Evolutionary conservation across 23 tunicate species (phyloP).

Genomic region (Ciona savignyi): DNA sequence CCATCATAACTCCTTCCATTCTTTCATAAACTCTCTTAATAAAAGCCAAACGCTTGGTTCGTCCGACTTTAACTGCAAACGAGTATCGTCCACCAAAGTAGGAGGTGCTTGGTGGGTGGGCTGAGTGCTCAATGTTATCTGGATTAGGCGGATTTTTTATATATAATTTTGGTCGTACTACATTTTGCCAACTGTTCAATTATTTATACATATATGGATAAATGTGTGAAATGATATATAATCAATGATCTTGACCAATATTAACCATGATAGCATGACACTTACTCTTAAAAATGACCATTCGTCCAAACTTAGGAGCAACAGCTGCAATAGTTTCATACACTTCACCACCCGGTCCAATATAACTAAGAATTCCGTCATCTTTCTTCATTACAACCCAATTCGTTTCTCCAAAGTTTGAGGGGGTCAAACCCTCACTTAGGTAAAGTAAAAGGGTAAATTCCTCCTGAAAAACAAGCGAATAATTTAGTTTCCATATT

Average conservation of each 20-base stretch:
- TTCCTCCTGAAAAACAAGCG: no score
- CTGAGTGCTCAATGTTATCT: conserved; percentile 89
- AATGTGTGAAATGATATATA: no score
- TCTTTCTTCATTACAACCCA: conserved; percentile 12
- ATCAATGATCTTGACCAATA: no score
- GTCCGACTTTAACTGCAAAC: conserved; percentile 56
- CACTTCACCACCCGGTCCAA: conserved; percentile 52
- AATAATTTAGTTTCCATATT: no score
- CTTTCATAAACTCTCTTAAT: conserved; percentile 57
- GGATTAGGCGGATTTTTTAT: no score
- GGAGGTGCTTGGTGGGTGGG: conserved; percentile 54
- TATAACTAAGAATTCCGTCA: conserved; percentile 46
- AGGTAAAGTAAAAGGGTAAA: conserved; percentile 62
- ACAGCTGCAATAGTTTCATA: conserved; percentile 68
- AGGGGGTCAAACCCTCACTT: conserved; percentile 41
- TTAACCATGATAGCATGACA: no score
- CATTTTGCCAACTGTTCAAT: no score
- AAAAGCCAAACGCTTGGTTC: conserved; percentile 29
- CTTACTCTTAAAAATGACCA: conserved; percentile 64
- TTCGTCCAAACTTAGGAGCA: conserved; percentile 77
- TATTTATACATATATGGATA: no score
- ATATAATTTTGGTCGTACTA: no score
- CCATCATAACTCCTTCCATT: no score
- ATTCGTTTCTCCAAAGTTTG: conserved; percentile 51
- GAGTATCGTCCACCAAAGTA: conserved; percentile 59